Base-by-base conservation (phyloP, 2,888 invertebrate genomes). In the Cataglyphis albicans region DNA sequence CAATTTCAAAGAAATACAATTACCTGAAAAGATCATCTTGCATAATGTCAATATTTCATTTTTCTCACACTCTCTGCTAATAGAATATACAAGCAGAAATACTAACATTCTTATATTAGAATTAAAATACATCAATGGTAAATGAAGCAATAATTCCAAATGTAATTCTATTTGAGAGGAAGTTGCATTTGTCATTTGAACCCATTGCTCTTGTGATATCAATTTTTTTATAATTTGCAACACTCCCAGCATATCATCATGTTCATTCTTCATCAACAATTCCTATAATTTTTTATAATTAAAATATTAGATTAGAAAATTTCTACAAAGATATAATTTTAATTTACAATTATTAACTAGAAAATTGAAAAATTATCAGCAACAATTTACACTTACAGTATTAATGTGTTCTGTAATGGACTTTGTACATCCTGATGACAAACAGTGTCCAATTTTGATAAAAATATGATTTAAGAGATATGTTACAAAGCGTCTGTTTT, bases 1-100 rank as follows among this genome's bases (percentile, higher is more conserved):
- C 25, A 78, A 6, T 21, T 29, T 18, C 18, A 15, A 52, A 48
- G 35, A 55, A 32, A 57, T 61, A 61, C 32, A 63, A 25, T 72
- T 90, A 93, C 93, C 93, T 85, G 86, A 84, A 41, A 92, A 89
- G 73, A 93, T 88, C 59, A 83, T 75, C 6, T 87, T 81, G 63
- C 91, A 90, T 32, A 90, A 81, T 0, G 80, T 48, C 0, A 55
- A 75, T 41, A 92, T 81, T 57, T 78, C 7, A 18, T 65, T 78
- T 29, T 72, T 9, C 5, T 59, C 64, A 59, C 84, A 89, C 87
- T 93, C 92, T 82, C 86, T 90, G 38, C 84, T 89, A 41, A 93
- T 83, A 25, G 86, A 83, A 80, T 90, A 93, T 35, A 91, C 65
- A 2, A 91, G n/a, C n/a, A 93, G 76, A 61, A 93, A 90, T 25